Conservation (phyloP, 2,888 invertebrate species). For the Drosophila birchii region DNA sequence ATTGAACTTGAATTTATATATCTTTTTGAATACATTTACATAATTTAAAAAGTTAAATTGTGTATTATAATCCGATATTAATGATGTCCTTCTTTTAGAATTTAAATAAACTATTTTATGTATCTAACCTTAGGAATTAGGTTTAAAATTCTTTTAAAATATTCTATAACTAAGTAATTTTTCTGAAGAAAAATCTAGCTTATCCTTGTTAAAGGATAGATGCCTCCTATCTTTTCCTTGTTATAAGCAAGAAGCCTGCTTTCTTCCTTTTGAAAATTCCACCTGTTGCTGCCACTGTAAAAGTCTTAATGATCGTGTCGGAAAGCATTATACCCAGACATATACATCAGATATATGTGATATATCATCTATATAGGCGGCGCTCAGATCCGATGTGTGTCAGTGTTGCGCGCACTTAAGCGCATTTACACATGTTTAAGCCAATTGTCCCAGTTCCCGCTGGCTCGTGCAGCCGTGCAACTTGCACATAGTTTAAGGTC, state of each 20-base stretch:
- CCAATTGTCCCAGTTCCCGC: slow-evolving; percentile 61
- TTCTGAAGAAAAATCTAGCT: neutral
- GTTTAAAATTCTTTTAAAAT: neutral
- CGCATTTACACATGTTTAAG: slow-evolving; percentile 77
- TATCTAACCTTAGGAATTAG: neutral
- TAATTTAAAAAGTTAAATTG: neutral
- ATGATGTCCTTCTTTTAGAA: neutral
- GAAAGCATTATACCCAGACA: slow-evolving; percentile 1
- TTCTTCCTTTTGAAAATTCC: neutral
- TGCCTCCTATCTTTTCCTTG: neutral
- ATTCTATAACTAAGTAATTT: neutral
- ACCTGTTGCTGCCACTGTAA: slow-evolving; percentile 43
- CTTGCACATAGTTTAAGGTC: slow-evolving; percentile 81
- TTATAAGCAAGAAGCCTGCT: accelerated
- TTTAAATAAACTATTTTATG: neutral
- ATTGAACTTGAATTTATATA: neutral
- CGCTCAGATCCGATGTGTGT: slow-evolving; percentile 66
- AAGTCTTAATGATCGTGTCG: slow-evolving; percentile 18
- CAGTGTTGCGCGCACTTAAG: slow-evolving; percentile 79
- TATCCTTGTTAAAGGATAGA: neutral
- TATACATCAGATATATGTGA: slow-evolving; percentile 14
- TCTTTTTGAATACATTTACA: neutral
- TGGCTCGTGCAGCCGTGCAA: slow-evolving; percentile 18
- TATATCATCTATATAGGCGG: slow-evolving; percentile 2
- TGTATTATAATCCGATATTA: too few relatives aligned